Percentiles rank a stretch among this genome's conserved stretches.
phyloP scores from a whole-genome alignment of 2,113 vertebrate species.

The Callopanchax toddi region DNA sequence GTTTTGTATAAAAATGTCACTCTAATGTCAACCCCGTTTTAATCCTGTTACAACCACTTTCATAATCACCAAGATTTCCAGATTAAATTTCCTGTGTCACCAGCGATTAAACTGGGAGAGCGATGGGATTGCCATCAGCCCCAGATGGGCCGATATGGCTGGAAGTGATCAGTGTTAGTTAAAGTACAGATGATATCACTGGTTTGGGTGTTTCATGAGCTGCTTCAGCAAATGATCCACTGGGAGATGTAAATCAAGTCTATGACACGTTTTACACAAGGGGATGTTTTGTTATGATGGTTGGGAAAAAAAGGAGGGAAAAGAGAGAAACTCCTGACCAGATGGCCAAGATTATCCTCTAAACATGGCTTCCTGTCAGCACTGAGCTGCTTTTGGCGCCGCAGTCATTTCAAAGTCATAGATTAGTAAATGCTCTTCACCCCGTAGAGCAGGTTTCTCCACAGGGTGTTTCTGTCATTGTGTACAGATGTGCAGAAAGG shows the following conservation, averaged over 20 bases:
- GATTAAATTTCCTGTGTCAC: conserved; percentile 72
- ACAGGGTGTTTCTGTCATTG: conserved; percentile 36
- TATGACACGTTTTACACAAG: neutral
- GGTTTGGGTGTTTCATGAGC: conserved; percentile 12
- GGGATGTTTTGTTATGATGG: neutral
- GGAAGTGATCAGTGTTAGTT: conserved; percentile 65
- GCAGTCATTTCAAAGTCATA: conserved; percentile 28
- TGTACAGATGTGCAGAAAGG: conserved; percentile 47
- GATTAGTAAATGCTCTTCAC: conserved; percentile 30
- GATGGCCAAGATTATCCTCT: conserved; percentile 70
- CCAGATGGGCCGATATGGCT: conserved; percentile 56
- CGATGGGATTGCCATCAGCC: conserved; percentile 54
- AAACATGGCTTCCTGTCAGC: conserved; percentile 46
- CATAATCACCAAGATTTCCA: conserved; percentile 73
- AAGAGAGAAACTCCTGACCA: conserved; percentile 63
- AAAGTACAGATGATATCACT: conserved; percentile 53
- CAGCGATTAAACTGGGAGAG: conserved; percentile 52
- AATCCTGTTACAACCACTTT: conserved; percentile 79
- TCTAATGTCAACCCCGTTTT: conserved; percentile 55
- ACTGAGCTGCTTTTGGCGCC: conserved; percentile 33
- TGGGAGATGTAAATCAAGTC: conserved; percentile 5
- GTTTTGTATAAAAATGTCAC: conserved; percentile 57
- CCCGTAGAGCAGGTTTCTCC: conserved; percentile 36
- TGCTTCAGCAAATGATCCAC: conserved; percentile 7
- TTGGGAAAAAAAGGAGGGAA: conserved; percentile 31